A percentile compares a stretch with the other conserved stretches of the same genome.
Conservation (phyloP, 2,888 invertebrate genomes). For the Eretmocerus hayati region DNA sequence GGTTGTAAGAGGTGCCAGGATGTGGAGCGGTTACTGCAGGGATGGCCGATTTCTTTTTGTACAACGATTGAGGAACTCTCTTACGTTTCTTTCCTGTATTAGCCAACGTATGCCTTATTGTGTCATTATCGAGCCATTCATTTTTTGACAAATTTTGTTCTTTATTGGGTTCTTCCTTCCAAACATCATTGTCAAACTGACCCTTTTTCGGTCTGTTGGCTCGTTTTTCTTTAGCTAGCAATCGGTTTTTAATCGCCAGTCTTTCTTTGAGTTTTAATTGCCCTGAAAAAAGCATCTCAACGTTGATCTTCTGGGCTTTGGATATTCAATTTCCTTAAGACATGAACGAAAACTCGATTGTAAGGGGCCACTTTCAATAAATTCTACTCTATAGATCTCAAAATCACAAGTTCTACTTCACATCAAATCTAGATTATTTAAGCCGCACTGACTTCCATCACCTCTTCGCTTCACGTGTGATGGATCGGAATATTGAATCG, state of each 20-base stretch:
- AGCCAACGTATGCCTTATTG: conserved; percentile 51
- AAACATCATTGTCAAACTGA: conserved; percentile 59
- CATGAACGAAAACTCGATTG: no score
- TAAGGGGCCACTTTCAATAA: no score
- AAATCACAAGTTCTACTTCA: no score
- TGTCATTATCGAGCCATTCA: conserved; percentile 50
- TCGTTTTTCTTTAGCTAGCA: conserved; percentile 42
- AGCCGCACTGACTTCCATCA: no score
- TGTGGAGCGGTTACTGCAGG: conserved; percentile 72
- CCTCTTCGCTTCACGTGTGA: no score
- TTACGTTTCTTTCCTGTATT: conserved; percentile 50
- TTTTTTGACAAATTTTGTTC: conserved; percentile 30
- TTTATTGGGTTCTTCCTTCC: conserved; percentile 50
- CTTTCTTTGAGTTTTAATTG: conserved; percentile 52
- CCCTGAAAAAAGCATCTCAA: neutral
- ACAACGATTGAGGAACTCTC: conserved; percentile 37
- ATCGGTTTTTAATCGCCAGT: conserved; percentile 55
- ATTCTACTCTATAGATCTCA: no score
- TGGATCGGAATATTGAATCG: no score
- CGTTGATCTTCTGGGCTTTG: no score
- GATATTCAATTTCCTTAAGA: no score
- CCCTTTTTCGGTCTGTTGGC: conserved; percentile 33
- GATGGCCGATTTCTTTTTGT: conserved; percentile 48
- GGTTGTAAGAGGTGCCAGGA: conserved; percentile 90
- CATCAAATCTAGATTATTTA: no score